Base-by-base conservation (phyloP, 2,888 invertebrate species). In the Pocota personata region DNA sequence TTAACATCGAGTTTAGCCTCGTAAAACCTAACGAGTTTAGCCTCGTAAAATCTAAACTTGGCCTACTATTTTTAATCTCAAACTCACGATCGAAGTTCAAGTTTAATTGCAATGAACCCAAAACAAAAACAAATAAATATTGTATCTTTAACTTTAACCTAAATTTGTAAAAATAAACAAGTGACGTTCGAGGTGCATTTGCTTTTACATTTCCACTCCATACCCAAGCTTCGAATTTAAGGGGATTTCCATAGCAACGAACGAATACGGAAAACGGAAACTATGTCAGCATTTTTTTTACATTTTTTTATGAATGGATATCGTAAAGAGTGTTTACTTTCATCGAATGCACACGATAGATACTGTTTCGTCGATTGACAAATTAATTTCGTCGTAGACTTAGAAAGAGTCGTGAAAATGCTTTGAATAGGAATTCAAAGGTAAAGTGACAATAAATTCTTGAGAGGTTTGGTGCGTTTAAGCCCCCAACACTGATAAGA, bases 401-500 rank as follows among this genome's bases (percentile, higher is more conserved):
- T 1, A 3, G 48, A 19, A 48, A 48, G 3, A 48, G 12, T 14
- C 40, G 14, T 40, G 14, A 60, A 24, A 60, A 8, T 24, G 40
- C 27, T 21, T 8, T 24, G 40, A 60, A 40, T 24, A n/a, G 16
- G 62, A 46, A 46, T 19, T 6, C 62, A 16, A 43, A 43, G 27
- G 52, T 14, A 12, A 12, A 60, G 37, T 27, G 27, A 62, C 48
- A 62, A 21, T 43, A 27, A 62, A 62, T 62, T 30, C 10, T 62
- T 30, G 62, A 62, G 32, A 57, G 43, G 55, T 69, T 69, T n/a
- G 52, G 67, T 40, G 37, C 43, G 57, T 57, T 30, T 30, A 69
- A 43, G 35, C 24, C 40, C 37, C 7, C n/a, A 24, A 21, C 19
- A 35, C 24, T 35, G 72, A 37, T 48, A 37, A 48, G 35, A 48